Evolutionary conservation across 2,797 vertebrate species (phyloP).

Genomic region (Cuniculus paca): DNA sequence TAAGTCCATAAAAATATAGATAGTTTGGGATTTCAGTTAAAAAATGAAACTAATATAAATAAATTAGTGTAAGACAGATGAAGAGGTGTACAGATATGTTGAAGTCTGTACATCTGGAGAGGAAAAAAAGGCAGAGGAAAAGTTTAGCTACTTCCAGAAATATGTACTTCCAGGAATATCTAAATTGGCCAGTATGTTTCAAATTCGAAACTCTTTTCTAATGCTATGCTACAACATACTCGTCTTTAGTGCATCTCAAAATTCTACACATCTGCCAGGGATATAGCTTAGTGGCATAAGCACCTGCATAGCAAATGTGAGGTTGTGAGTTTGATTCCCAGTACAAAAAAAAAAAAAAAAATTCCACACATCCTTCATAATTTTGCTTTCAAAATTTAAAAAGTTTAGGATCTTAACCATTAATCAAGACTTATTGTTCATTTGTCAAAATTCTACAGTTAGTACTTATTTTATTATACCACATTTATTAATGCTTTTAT

Average conservation of each 20-base stretch:
- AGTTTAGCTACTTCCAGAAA: neutral
- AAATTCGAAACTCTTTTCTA: slow-evolving; percentile 10
- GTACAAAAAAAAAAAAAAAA: too few species aligned
- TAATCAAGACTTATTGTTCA: neutral
- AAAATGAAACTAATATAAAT: neutral
- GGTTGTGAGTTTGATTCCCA: too few species aligned
- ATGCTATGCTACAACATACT: neutral
- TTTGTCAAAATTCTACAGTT: neutral
- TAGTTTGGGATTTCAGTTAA: neutral
- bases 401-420: neutral
- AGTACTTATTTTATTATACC: neutral
- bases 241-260: neutral
- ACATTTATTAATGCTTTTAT: neutral
- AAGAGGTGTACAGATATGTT: neutral
- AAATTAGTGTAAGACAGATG: neutral
- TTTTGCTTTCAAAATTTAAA: neutral
- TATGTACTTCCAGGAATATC: neutral
- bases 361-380: neutral
- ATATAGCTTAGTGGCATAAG: too few species aligned
- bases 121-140: neutral
- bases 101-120: neutral
- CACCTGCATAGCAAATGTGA: too few species aligned
- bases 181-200: neutral
- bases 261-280: neutral
- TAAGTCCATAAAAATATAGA: neutral